Conservation (phyloP, 2,888 invertebrate genomes). For the Yponomeuta evonymella region DNA sequence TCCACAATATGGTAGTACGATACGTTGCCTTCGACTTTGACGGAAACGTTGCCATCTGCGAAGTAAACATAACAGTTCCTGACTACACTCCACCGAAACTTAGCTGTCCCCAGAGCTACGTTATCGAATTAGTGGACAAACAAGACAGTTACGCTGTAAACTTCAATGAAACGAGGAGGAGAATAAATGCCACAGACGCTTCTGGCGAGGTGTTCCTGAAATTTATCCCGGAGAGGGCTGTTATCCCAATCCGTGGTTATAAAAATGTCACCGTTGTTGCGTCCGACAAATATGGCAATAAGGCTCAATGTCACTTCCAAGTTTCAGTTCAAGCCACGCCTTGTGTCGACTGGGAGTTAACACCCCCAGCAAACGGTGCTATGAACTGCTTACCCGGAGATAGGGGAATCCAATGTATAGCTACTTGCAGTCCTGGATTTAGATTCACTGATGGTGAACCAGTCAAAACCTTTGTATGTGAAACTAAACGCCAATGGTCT, state of each 20-base stretch:
- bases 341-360: slow-evolving; percentile 96
- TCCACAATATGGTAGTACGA: slow-evolving; percentile 93
- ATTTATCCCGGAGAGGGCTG: slow-evolving; percentile 88
- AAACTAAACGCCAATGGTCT: slow-evolving; percentile 87
- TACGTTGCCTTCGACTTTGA: slow-evolving; percentile 98
- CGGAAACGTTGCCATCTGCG: slow-evolving; percentile 97
- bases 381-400: slow-evolving; percentile 91
- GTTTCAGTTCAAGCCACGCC: slow-evolving; percentile 94
- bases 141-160: slow-evolving; percentile 94
- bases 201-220: slow-evolving; percentile 91
- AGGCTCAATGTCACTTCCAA: slow-evolving; percentile 94
- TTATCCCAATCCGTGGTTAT: slow-evolving; percentile 89
- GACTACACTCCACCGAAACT: slow-evolving; percentile 93
- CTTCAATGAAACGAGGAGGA: slow-evolving; percentile 90
- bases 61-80: slow-evolving; percentile 95
- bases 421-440: slow-evolving; percentile 91
- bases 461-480: slow-evolving; percentile 90
- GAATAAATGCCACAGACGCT: slow-evolving; percentile 91
- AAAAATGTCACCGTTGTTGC: slow-evolving; percentile 95
- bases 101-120: slow-evolving; percentile 95
- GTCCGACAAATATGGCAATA: slow-evolving; percentile 90
- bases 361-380: slow-evolving; percentile 91
- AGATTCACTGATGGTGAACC: slow-evolving; percentile 94
- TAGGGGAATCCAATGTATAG: slow-evolving; percentile 89
- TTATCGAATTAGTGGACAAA: slow-evolving; percentile 91